Evolutionary conservation across 2,888 invertebrate species (phyloP), one percentile per base, ranked within the genome.

Genomic region (Ellobium chinense): DNA sequence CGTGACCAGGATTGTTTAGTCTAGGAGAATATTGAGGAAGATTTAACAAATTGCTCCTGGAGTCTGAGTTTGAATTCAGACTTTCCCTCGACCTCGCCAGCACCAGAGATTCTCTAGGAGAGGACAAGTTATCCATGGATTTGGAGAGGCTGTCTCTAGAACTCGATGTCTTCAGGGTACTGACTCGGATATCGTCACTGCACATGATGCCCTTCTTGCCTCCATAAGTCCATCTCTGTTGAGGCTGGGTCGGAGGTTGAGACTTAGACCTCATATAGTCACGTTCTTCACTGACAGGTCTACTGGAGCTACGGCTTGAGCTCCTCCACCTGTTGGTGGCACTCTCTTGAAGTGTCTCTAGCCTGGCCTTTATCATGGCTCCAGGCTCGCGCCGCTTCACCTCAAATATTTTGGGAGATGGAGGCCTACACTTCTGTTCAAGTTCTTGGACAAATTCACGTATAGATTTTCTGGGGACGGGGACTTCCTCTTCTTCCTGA

Each of bases 371-470:
- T 21, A 91, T 89, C 31, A 87, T 86, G 37, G 83, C 82, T 69
- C 89, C 87, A 66, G 90, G 90, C 80, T 89, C 89, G 77, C 88
- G 83, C 1, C 84, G 83, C 62, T 82, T 84, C 4, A 88, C 88
- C 63, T 87, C 89, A 24, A 84, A 66, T 5, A 86, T 82, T 63
- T 82, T 72, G 14, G 85, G 85, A 21, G 80, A 66, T 39, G 80
- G 84, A 4, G 83, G 82, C 72, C 85, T 86, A 54, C 82, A 82
- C 66, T 85, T 87, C 75, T 91, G 87, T 77, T 91, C 91, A 21
- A 91, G 79, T 62, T 85, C 84, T 77, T 89, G 88, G 4, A 91
- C 88, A 85, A 86, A 88, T 62, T 85, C 85, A 79, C 87, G 87
- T 37, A 91, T 90, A 12, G 89, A 88, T 24, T 85, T 83, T 66